These are phyloP conservation scores for Alloscopus bannaensis DNA, from an alignment of 2,888 invertebrate genomes.

Conservation along the genomic window DNA sequence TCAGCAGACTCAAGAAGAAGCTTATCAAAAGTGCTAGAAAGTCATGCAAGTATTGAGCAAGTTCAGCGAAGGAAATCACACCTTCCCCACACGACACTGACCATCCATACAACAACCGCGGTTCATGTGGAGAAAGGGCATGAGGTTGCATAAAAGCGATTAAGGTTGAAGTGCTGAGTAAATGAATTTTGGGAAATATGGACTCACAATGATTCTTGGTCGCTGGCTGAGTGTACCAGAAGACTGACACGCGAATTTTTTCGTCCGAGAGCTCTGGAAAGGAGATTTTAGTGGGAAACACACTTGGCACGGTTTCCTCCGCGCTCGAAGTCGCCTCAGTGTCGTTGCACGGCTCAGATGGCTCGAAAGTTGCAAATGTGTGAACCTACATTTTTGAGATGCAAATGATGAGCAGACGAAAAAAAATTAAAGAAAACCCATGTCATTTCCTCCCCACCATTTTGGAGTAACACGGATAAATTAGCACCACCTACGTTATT, in stretches of 20 bases:
- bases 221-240: constrained; percentile 79
- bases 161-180: too few species aligned
- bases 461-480: too few species aligned
- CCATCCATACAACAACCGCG: too few species aligned
- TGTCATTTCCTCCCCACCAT: constrained; percentile 3
- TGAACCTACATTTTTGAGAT: constrained; percentile 35
- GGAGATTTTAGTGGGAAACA: constrained; percentile 44
- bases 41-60: too few species aligned
- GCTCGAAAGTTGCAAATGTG: constrained; percentile 37
- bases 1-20: too few species aligned
- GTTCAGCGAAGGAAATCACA: too few species aligned
- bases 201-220: constrained; percentile 79
- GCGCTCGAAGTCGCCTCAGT: constrained; percentile 42
- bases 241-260: constrained; percentile 79
- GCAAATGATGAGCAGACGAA: too few species aligned
- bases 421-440: constrained; percentile 9
- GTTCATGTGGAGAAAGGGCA: too few species aligned
- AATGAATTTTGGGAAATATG: too few species aligned
- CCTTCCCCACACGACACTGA: too few species aligned
- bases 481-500: constrained; percentile 44
- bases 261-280: constrained; percentile 75
- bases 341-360: constrained; percentile 69
- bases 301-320: constrained; percentile 47
- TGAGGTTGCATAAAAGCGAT: too few species aligned
- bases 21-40: too few species aligned